Conservation (phyloP, 2,113 vertebrate species). For the Bubalus kerabau region DNA sequence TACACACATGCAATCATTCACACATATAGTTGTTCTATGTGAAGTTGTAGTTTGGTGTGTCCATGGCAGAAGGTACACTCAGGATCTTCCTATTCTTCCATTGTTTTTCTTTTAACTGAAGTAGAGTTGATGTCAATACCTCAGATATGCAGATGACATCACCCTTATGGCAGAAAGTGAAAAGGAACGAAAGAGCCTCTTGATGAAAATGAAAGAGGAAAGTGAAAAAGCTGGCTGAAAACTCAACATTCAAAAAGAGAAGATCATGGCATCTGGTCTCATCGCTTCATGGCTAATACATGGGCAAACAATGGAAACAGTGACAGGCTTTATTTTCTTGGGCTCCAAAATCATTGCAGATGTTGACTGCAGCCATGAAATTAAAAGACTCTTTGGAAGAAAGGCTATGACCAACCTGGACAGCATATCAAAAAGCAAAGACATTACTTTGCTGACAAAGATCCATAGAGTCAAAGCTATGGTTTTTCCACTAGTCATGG, state of each 20-base stretch:
- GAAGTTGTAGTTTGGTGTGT: background rate
- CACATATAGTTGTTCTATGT: background rate
- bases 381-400: background rate
- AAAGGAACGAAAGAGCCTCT: background rate
- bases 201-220: background rate
- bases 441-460: background rate
- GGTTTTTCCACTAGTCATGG: background rate
- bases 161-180: background rate
- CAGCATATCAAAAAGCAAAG: background rate
- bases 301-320: background rate
- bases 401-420: background rate
- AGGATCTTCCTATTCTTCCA: background rate
- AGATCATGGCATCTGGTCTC: background rate
- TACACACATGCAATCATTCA: background rate
- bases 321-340: background rate
- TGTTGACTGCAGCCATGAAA: background rate
- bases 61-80: background rate
- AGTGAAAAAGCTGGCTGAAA: background rate
- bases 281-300: background rate
- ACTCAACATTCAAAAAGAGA: background rate
- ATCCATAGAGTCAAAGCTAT: background rate
- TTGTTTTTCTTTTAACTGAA: background rate
- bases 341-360: background rate
- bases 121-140: background rate
- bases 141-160: background rate